These are phyloP conservation scores for Bambusicola thoracicus DNA, from an alignment of 2,113 vertebrate genomes.

Conservation along the genomic window DNA sequence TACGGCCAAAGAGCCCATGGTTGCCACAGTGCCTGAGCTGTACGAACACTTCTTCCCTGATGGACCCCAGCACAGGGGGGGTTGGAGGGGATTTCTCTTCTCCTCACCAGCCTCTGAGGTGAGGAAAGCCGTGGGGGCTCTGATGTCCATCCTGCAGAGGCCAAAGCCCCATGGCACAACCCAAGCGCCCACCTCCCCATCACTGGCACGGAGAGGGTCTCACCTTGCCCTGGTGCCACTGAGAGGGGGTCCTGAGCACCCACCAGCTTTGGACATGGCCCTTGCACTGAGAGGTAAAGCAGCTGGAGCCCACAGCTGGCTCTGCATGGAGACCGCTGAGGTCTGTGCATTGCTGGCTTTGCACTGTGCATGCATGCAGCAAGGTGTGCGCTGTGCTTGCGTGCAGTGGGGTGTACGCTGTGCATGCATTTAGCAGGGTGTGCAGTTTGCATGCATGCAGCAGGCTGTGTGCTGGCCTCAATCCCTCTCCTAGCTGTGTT, in stretches of 20 bases:
- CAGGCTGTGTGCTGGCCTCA: not conserved
- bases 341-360: not conserved
- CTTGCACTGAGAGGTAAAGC: conserved; percentile 83
- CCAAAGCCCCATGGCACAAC: not conserved
- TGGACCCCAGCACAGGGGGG: not conserved
- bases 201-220: not conserved
- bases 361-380: not conserved
- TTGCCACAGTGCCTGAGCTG: conserved; percentile 72
- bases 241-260: not conserved
- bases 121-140: conserved; percentile 23
- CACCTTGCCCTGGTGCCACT: not conserved
- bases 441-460: not conserved
- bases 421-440: not conserved
- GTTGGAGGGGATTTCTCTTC: not conserved
- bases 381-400: not conserved
- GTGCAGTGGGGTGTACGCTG: not conserved
- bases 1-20: not conserved
- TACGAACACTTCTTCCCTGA: conserved; percentile 82
- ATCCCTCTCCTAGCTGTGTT: not conserved
- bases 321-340: not conserved
- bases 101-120: not conserved
- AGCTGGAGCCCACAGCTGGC: rapidly evolving
- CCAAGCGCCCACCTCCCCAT: not conserved
- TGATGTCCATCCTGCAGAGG: conserved; percentile 42
- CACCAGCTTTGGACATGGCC: conserved; percentile 39